These are phyloP conservation scores for Caenorhabditis plicata DNA, from an alignment of 2,888 invertebrate genomes.

Conservation along the genomic window DNA sequence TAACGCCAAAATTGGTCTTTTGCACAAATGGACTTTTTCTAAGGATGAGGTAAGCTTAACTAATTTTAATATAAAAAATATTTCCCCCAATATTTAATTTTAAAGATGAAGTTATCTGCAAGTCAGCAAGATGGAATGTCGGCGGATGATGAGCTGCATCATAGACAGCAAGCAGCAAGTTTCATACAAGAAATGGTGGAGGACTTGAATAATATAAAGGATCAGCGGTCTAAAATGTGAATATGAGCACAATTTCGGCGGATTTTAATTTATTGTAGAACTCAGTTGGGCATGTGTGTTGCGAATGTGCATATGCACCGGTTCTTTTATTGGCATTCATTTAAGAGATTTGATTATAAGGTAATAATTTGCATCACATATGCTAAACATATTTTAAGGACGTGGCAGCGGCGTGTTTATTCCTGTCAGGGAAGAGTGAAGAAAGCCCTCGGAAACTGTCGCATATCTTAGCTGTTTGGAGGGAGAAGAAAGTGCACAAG, in stretches of 20 bases:
- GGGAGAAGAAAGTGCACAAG: constrained; percentile 77
- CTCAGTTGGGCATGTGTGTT: constrained; percentile 71
- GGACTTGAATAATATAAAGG: constrained; percentile 67
- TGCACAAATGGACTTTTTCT: constrained; percentile 48
- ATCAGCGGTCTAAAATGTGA: neutral
- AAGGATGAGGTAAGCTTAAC: constrained; percentile 41
- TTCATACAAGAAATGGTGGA: constrained; percentile 99
- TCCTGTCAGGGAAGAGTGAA: constrained; percentile 96
- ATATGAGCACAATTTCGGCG: neutral
- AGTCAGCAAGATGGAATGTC: constrained; percentile 64
- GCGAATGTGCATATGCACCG: constrained; percentile 99
- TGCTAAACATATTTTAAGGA: constrained; percentile 68
- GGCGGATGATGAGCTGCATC: constrained; percentile 87
- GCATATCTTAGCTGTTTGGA: constrained; percentile 90
- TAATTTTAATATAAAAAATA: neutral
- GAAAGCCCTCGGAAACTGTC: constrained; percentile 96
- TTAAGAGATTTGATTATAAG: constrained; percentile 80
- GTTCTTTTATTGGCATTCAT: constrained; percentile 96
- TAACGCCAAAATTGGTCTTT: too few species aligned
- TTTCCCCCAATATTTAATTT: constrained; percentile 6
- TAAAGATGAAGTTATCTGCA: constrained; percentile 18
- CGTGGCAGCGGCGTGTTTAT: constrained; percentile 89
- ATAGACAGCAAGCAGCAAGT: constrained; percentile 93
- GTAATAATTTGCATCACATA: constrained; percentile 8
- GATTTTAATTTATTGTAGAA: neutral